phyloP scores from a whole-genome alignment of 2,797 vertebrate genomes.

The Enteromius afrohamiltoni region DNA sequence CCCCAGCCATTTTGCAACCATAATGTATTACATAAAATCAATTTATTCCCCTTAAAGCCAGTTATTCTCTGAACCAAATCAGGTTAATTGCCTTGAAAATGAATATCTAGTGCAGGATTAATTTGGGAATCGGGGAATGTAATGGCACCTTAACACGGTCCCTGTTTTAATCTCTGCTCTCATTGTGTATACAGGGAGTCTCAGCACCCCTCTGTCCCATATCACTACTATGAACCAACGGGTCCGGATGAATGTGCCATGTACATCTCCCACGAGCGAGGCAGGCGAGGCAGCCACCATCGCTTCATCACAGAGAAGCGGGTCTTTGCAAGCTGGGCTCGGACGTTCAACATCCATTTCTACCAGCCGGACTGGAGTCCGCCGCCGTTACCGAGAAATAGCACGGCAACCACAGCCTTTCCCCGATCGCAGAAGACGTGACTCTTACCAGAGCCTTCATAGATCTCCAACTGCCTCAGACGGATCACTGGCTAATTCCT shows the following conservation, averaged over 20 bases:
- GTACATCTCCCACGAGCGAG: conserved; percentile 96
- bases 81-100: conserved; percentile 60
- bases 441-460: conserved; percentile 49
- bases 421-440: conserved; percentile 66
- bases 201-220: conserved; percentile 89
- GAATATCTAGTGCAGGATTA: conserved; percentile 46
- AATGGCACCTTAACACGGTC: conserved; percentile 21
- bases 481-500: conserved; percentile 23
- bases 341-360: conserved; percentile 93
- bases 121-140: conserved; percentile 55
- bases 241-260: conserved; percentile 95
- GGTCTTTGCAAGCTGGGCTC: conserved; percentile 95
- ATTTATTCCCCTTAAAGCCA: conserved; percentile 55
- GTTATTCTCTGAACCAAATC: conserved; percentile 52
- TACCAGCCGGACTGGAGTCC: conserved; percentile 96
- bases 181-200: conserved; percentile 80
- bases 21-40: conserved; percentile 59
- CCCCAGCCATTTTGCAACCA: conserved; percentile 44
- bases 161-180: conserved; percentile 7
- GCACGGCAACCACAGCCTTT: conserved; percentile 20
- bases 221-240: conserved; percentile 94
- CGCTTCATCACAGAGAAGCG: conserved; percentile 98
- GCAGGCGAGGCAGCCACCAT: conserved; percentile 93
- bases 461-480: conserved; percentile 21
- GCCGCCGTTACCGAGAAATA: conserved; percentile 74